Evolutionary conservation across 92 coral and sea anemone species (phyloP).

Genomic region (Palythoa caribaeorum): DNA sequence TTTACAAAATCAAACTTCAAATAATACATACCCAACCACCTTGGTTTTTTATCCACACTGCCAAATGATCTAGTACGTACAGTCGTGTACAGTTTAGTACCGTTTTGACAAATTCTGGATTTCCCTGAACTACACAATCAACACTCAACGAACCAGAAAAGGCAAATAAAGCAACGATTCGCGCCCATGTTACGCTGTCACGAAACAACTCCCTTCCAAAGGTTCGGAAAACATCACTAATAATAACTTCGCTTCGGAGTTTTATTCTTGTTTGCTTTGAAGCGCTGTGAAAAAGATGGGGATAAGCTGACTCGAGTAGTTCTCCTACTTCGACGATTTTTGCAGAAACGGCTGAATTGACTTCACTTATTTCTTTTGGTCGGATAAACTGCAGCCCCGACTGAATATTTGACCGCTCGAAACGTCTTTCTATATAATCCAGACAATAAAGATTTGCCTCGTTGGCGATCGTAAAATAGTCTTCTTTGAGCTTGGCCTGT

Average conservation of each 20-base stretch:
- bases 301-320: constrained; percentile 87
- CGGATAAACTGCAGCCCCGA: constrained; percentile 86
- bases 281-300: constrained; percentile 82
- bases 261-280: constrained; percentile 88
- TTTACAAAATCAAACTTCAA: constrained; percentile 15
- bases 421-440: constrained; percentile 85
- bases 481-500: constrained; percentile 85
- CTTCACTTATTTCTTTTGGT: constrained; percentile 74
- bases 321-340: constrained; percentile 91
- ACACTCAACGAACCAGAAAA: constrained; percentile 90
- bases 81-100: constrained; percentile 79
- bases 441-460: constrained; percentile 87
- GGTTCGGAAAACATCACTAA: constrained; percentile 79
- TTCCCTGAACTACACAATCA: constrained; percentile 84
- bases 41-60: constrained; percentile 89
- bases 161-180: constrained; percentile 86
- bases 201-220: constrained; percentile 88
- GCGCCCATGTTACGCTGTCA: constrained; percentile 91
- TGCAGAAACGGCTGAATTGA: constrained; percentile 63
- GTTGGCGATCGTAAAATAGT: constrained; percentile 82
- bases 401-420: constrained; percentile 80
- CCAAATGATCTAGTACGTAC: constrained; percentile 86
- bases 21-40: constrained; percentile 94
- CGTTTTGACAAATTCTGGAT: constrained; percentile 87
- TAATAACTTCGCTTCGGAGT: constrained; percentile 89